phyloP scores from a whole-genome alignment of 2,888 invertebrate genomes.

The Malachius bipustulatus region DNA sequence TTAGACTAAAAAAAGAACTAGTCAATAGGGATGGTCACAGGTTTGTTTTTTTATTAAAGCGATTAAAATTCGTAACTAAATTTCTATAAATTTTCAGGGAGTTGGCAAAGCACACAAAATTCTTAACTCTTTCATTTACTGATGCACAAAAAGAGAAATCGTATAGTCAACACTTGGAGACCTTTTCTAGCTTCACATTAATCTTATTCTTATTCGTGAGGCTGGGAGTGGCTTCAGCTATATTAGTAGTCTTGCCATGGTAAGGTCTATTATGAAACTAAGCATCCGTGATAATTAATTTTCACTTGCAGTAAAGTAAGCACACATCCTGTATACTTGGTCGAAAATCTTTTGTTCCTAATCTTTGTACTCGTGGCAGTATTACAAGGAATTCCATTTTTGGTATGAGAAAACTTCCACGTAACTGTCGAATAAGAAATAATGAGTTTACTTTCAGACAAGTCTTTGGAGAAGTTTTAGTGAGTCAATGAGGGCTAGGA shows the following conservation, averaged over 20 bases:
- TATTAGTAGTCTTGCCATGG: constrained; percentile 46
- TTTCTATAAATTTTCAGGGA: constrained; percentile 38
- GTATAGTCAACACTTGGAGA: constrained; percentile 53
- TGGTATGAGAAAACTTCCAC: too few species aligned
- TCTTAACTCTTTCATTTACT: constrained; percentile 53
- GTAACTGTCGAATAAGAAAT: too few species aligned
- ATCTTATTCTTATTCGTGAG: constrained; percentile 53
- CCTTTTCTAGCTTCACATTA: constrained; percentile 52
- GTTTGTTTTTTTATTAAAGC: constrained; percentile 36
- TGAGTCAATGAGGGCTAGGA: constrained; percentile 43
- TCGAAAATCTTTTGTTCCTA: constrained; percentile 4
- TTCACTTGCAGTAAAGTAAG: constrained; percentile 1
- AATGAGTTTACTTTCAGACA: constrained; percentile 33
- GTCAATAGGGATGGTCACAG: constrained; percentile 74
- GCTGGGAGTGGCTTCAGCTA: constrained; percentile 41
- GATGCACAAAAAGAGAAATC: constrained; percentile 53
- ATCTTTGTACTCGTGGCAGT: constrained; percentile 4
- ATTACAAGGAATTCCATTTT: constrained; percentile 3
- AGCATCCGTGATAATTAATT: neutral
- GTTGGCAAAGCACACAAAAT: constrained; percentile 53
- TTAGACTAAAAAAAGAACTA: constrained; percentile 68
- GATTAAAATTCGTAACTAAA: neutral
- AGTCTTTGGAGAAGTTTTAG: constrained; percentile 45
- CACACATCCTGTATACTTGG: neutral
- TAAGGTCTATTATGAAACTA: constrained; percentile 22